A percentile compares a stretch with the other conserved stretches of the same genome.
These are phyloP conservation scores for Hypena proboscidalis DNA, from an alignment of 2,888 invertebrate genomes.

Conservation along the genomic window DNA sequence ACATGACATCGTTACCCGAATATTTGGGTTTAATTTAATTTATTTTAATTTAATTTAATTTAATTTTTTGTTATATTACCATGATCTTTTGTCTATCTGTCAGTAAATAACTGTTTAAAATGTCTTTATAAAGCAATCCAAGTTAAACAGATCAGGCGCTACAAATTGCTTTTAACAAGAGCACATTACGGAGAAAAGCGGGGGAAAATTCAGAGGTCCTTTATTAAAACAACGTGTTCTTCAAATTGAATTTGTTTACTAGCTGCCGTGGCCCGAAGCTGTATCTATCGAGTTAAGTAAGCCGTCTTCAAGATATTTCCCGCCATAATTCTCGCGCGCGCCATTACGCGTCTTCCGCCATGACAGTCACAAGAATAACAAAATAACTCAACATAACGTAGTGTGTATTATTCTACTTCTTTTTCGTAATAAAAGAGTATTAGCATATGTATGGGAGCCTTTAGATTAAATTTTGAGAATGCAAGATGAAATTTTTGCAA, in stretches of 20 bases:
- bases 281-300: constrained; percentile 21
- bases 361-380: constrained; percentile 28
- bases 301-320: constrained; percentile 36
- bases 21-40: too few species aligned
- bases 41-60: too few species aligned
- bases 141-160: background rate
- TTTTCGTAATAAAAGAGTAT: constrained; percentile 31
- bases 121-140: too few species aligned
- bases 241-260: constrained; percentile 21
- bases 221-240: constrained; percentile 8
- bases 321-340: constrained; percentile 52
- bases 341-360: constrained; percentile 44
- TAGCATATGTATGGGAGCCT: constrained; percentile 21
- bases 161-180: background rate
- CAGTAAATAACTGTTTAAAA: too few species aligned
- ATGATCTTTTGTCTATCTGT: too few species aligned
- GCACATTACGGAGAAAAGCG: background rate
- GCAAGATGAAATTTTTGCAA: constrained; percentile 8
- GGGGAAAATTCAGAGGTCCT: background rate
- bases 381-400: constrained; percentile 34
- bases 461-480: constrained; percentile 28
- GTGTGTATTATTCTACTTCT: constrained; percentile 18
- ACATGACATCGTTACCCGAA: too few species aligned
- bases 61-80: too few species aligned
- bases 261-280: constrained; percentile 6